These are phyloP conservation scores for Gouania willdenowi DNA, from an alignment of 2,797 vertebrate genomes.

Conservation along the genomic window DNA sequence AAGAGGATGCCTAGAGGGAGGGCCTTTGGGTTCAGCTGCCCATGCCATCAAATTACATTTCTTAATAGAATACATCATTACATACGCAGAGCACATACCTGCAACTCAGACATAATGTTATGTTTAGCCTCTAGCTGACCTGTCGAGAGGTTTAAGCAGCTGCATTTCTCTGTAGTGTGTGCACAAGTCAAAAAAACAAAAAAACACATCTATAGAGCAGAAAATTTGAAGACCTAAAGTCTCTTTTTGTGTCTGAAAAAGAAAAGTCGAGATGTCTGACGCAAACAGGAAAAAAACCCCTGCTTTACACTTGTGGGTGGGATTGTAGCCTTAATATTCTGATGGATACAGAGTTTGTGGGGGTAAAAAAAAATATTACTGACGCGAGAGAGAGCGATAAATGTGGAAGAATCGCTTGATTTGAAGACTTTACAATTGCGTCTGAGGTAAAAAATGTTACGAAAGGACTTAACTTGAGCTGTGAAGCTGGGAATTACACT, in stretches of 20 bases:
- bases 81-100: neutral
- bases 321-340: constrained; percentile 9
- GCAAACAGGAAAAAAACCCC: constrained; percentile 24
- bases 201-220: constrained; percentile 22
- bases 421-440: constrained; percentile 16
- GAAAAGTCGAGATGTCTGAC: neutral
- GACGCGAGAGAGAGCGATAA: neutral
- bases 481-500: constrained; percentile 32
- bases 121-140: constrained; percentile 19
- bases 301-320: neutral
- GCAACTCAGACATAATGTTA: constrained; percentile 3
- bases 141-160: constrained; percentile 11
- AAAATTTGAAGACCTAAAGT: constrained; percentile 7
- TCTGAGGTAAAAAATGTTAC: constrained; percentile 17
- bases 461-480: constrained; percentile 23
- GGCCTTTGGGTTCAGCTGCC: constrained; percentile 11
- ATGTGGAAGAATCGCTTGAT: neutral
- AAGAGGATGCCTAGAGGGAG: neutral
- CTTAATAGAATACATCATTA: constrained; percentile 2
- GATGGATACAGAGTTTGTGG: constrained; percentile 2
- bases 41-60: constrained; percentile 11
- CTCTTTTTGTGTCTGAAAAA: constrained; percentile 3
- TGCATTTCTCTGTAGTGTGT: constrained; percentile 4
- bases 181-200: constrained; percentile 4
- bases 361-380: constrained; percentile 1